Percentiles rank a stretch among this genome's conserved stretches.
Evolutionary conservation across 2,888 invertebrate species (phyloP).

Genomic region (Euplagia quadripunctaria): DNA sequence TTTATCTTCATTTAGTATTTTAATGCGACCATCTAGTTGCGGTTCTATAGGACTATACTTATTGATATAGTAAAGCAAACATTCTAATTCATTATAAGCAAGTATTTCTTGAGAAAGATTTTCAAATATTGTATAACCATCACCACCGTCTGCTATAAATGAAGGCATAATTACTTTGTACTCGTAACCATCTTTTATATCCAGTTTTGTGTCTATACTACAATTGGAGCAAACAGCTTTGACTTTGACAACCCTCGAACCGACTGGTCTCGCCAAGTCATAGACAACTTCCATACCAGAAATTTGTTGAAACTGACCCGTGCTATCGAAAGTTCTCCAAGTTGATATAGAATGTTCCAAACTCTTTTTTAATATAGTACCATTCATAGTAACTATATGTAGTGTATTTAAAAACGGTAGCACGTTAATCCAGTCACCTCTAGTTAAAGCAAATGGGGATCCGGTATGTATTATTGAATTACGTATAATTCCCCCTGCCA

Average conservation of each 20-base stretch:
- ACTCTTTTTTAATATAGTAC: slow-evolving; percentile 88
- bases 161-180: slow-evolving; percentile 91
- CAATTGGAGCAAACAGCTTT: slow-evolving; percentile 91
- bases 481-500: slow-evolving; percentile 94
- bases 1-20: slow-evolving; percentile 76
- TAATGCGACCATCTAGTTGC: slow-evolving; percentile 88
- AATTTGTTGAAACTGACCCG: slow-evolving; percentile 94
- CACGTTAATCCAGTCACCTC: slow-evolving; percentile 90
- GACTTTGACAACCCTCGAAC: slow-evolving; percentile 89
- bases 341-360: slow-evolving; percentile 91
- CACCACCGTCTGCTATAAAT: slow-evolving; percentile 92
- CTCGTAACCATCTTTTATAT: slow-evolving; percentile 82
- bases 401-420: slow-evolving; percentile 93
- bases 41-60: slow-evolving; percentile 88
- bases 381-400: slow-evolving; percentile 89
- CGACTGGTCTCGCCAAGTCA: slow-evolving; percentile 88
- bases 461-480: slow-evolving; percentile 87
- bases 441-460: slow-evolving; percentile 89
- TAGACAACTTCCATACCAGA: slow-evolving; percentile 92
- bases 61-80: slow-evolving; percentile 85
- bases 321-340: slow-evolving; percentile 82
- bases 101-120: slow-evolving; percentile 62
- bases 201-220: slow-evolving; percentile 85
- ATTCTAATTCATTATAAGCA: slow-evolving; percentile 69
- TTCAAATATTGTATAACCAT: slow-evolving; percentile 88